Percentiles rank a stretch among this genome's conserved stretches.
phyloP scores from a whole-genome alignment of 2,888 invertebrate genomes.

The Latheticus oryzae region DNA sequence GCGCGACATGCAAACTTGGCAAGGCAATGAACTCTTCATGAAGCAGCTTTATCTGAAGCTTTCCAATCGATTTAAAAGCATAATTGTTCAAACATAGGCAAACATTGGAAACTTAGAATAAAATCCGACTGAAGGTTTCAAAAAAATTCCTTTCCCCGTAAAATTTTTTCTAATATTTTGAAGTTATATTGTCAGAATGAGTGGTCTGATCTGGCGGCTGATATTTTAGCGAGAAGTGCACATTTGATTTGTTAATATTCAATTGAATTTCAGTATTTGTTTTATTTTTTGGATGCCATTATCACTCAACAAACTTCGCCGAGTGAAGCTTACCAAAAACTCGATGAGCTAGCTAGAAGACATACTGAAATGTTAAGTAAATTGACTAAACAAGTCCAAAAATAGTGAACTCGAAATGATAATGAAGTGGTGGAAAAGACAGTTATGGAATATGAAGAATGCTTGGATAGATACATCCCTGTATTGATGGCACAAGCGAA shows the following conservation, averaged over 20 bases:
- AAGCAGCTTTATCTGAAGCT: slow-evolving; percentile 97
- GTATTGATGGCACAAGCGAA: slow-evolving; percentile 99
- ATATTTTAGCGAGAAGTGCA: slow-evolving; percentile 96
- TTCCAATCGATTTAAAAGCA: slow-evolving; percentile 94
- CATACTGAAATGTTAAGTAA: slow-evolving; percentile 91
- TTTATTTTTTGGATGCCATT: slow-evolving; percentile 95
- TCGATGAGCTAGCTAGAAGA: slow-evolving; percentile 93
- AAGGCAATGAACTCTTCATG: slow-evolving; percentile 89
- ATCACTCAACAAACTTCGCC: slow-evolving; percentile 98
- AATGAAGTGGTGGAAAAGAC: slow-evolving; percentile 90
- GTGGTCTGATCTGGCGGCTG: slow-evolving; percentile 97
- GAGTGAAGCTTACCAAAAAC: slow-evolving; percentile 94
- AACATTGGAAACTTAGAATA: slow-evolving; percentile 86
- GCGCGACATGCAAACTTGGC: slow-evolving; percentile 96
- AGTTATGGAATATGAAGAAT: slow-evolving; percentile 69
- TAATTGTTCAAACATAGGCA: slow-evolving; percentile 84
- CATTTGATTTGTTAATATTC: slow-evolving; percentile 96
- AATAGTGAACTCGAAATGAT: slow-evolving; percentile 84
- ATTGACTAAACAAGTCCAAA: slow-evolving; percentile 93
- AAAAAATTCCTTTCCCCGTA: slow-evolving; percentile 97
- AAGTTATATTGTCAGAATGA: slow-evolving; percentile 97
- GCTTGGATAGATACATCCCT: slow-evolving; percentile 81
- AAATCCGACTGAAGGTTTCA: slow-evolving; percentile 92
- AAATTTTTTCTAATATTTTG: slow-evolving; percentile 96
- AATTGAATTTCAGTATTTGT: slow-evolving; percentile 76